Base-by-base conservation (phyloP, 2,797 vertebrate species). In the Caiman crocodilus region DNA sequence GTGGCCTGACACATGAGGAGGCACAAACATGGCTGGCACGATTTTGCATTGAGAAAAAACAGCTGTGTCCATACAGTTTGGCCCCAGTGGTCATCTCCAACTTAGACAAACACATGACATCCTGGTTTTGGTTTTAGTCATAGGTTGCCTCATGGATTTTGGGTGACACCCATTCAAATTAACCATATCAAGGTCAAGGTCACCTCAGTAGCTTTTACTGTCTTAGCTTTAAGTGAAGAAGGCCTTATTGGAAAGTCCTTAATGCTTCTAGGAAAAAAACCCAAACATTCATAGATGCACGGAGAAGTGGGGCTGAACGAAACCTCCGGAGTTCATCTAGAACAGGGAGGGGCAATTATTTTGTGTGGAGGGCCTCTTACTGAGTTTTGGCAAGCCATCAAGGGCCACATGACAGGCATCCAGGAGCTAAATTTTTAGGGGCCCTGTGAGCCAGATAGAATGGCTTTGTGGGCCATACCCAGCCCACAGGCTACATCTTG, bases 131-230 rank as follows among this genome's bases (percentile, higher is more conserved):
- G 42, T 42, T 42, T 42, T 42, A 42, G 42, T 42, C 42, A 42
- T 42, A 42, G 42, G 42, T 42, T 42, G 42, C 42, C 42, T 42
- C 42, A 42, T 42, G 42, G 42, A 2, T 30, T 65, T 1, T 71
- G 67, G 81, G 67, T 6, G 17, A 0, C 14, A 6, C 1, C 23
- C 2, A 0, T 21, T 42, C 28, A 18, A 30, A 0, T 1, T 18
- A 25, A 76, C 84, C 88, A 5, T 32, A 76, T 11, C 2, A 4
- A 42, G 64, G 28, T 65, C 84, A 0, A 1, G 73, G 82, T 75
- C 26, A n/a, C 8, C 35, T 26, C 16, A 10, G 78, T 85, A 86
- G 57, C 17, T 2, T 55, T 0, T 5, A 23, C 11, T 78, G 42
- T 76, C 4, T 58, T 32, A 28, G 67, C 20, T 35, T 58, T 4